phyloP scores from a whole-genome alignment of 2,888 invertebrate genomes.

The Platynereis dumerilii region DNA sequence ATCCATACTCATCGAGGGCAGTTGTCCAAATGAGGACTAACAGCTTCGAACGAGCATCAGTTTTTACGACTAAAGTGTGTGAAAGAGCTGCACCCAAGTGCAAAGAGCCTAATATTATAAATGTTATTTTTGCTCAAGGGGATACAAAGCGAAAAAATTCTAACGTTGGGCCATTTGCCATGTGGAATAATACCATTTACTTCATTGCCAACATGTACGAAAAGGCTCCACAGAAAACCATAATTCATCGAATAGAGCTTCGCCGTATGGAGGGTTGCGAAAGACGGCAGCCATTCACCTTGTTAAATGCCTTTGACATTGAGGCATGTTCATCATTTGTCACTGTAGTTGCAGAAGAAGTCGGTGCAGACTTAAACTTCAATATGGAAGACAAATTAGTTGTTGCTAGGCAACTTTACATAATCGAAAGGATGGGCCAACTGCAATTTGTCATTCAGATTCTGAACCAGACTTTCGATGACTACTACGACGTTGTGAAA shows the following conservation, averaged over 20 bases:
- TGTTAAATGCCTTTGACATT: conserved; percentile 3
- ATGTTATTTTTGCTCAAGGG: conserved; percentile 7
- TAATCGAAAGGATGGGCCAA: not conserved
- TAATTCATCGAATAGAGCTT: not conserved
- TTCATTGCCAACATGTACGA: conserved; percentile 1
- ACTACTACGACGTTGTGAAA: not conserved
- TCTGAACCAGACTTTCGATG: conserved; percentile 1
- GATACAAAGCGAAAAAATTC: not conserved
- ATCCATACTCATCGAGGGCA: not conserved
- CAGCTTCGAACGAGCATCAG: not conserved
- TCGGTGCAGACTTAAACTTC: not conserved
- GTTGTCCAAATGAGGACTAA: not conserved
- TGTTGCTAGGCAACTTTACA: not conserved
- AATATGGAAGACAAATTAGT: conserved; percentile 3
- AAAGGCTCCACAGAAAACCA: not conserved
- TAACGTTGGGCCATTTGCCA: conserved; percentile 1
- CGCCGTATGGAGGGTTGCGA: not conserved
- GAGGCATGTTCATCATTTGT: not conserved
- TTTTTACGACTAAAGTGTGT: conserved; percentile 1
- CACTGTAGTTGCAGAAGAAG: not conserved
- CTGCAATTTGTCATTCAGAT: not conserved
- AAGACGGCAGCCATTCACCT: not conserved
- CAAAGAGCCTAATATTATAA: conserved; percentile 1
- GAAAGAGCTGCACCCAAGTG: not conserved
- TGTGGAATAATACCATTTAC: conserved; percentile 6